These are phyloP conservation scores for Pyrgus malvae DNA, from an alignment of 2,888 invertebrate species.

Conservation along the genomic window DNA sequence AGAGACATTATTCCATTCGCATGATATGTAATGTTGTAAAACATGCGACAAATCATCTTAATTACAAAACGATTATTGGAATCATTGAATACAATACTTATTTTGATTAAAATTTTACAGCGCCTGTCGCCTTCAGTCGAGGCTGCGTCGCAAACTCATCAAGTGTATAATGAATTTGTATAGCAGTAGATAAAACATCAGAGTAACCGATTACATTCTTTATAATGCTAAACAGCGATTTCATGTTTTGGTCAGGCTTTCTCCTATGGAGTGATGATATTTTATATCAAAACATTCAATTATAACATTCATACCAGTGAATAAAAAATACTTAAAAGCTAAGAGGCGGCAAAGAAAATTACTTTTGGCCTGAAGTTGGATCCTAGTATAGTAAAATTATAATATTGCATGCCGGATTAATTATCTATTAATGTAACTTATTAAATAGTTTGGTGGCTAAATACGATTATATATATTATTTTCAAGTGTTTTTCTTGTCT, in stretches of 20 bases:
- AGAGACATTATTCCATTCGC: constrained; percentile 13
- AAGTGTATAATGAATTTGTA: no score
- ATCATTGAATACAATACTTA: constrained; percentile 2
- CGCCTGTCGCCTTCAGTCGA: no score
- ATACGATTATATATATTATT: constrained; percentile 30
- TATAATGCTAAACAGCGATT: constrained; percentile 14
- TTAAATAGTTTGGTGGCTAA: constrained; percentile 29
- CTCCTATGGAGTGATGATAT: constrained; percentile 39
- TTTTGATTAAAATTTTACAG: no score
- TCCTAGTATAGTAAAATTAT: constrained; percentile 33
- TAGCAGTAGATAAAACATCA: not conserved
- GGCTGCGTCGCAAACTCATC: no score
- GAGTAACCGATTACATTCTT: constrained; percentile 28
- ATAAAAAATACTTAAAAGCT: constrained; percentile 50
- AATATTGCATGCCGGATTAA: constrained; percentile 37
- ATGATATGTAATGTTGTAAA: not conserved
- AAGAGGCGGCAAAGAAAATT: constrained; percentile 59
- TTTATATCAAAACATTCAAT: constrained; percentile 44
- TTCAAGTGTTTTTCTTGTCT: constrained; percentile 21
- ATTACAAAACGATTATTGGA: not conserved
- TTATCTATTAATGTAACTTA: constrained; percentile 36
- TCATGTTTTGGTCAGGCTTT: constrained; percentile 23
- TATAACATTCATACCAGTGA: constrained; percentile 35
- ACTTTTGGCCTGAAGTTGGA: constrained; percentile 54
- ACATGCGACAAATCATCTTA: no score